These are phyloP conservation scores for Arctocebus calabarensis DNA, from an alignment of 2,797 vertebrate species.

Conservation along the genomic window DNA sequence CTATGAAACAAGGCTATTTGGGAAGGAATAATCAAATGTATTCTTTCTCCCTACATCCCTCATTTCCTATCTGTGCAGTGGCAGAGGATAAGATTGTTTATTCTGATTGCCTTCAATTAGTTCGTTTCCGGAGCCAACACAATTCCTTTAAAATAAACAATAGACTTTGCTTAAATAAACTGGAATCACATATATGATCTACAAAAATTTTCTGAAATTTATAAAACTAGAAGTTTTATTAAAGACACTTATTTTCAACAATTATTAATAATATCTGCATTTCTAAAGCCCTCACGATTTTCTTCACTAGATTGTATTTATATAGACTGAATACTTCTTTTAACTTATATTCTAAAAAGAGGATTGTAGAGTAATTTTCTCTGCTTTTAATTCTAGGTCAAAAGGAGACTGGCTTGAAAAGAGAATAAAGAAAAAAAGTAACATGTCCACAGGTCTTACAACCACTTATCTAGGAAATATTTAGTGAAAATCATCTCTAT, in stretches of 20 bases:
- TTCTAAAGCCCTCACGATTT: background rate
- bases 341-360: background rate
- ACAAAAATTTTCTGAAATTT: conserved; percentile 21
- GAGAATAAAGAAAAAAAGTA: background rate
- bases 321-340: background rate
- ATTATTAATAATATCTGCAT: background rate
- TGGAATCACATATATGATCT: background rate
- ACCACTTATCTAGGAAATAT: background rate
- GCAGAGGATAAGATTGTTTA: background rate
- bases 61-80: background rate
- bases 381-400: background rate
- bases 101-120: background rate
- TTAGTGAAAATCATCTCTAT: background rate
- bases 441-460: background rate
- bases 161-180: conserved; percentile 52
- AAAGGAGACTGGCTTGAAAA: background rate
- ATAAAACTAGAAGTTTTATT: conserved; percentile 55
- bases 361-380: background rate
- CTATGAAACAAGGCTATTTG: background rate
- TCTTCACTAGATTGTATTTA: background rate
- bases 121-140: background rate
- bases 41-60: background rate
- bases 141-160: background rate
- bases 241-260: conserved; percentile 32
- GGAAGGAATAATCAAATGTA: background rate